Evolutionary conservation across 2,797 vertebrate genomes (phyloP).

Genomic region (Pantherophis vulpinus): DNA sequence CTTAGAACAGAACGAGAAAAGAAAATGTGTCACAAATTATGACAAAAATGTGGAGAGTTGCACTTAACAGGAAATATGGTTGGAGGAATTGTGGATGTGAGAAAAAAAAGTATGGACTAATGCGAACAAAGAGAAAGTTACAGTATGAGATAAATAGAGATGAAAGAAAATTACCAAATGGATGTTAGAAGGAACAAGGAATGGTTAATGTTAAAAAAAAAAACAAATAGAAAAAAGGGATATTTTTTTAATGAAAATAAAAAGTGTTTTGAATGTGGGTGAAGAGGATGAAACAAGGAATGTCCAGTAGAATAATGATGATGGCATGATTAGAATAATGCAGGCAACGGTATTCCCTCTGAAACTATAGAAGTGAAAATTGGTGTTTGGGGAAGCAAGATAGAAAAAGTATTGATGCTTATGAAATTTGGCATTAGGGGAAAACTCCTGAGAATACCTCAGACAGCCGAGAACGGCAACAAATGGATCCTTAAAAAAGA

Average conservation of each 20-base stretch:
- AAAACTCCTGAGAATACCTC: not conserved
- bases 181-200: not conserved
- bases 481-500: not conserved
- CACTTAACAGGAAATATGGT: not conserved
- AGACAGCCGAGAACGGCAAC: not conserved
- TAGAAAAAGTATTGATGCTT: not conserved
- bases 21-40: not conserved
- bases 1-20: not conserved
- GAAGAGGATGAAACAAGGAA: not conserved
- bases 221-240: not conserved
- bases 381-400: not conserved
- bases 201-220: not conserved
- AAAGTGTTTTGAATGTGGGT: not conserved
- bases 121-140: not conserved
- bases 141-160: not conserved
- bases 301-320: not conserved
- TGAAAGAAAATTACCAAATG: not conserved
- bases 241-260: not conserved
- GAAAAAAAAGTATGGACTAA: not conserved
- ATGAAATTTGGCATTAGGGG: not conserved
- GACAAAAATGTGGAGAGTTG: not conserved
- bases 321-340: not conserved
- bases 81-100: not conserved
- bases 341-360: not conserved
- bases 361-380: not conserved